Base-by-base conservation (phyloP, 2,888 invertebrate genomes). In the Netelia melanura region DNA sequence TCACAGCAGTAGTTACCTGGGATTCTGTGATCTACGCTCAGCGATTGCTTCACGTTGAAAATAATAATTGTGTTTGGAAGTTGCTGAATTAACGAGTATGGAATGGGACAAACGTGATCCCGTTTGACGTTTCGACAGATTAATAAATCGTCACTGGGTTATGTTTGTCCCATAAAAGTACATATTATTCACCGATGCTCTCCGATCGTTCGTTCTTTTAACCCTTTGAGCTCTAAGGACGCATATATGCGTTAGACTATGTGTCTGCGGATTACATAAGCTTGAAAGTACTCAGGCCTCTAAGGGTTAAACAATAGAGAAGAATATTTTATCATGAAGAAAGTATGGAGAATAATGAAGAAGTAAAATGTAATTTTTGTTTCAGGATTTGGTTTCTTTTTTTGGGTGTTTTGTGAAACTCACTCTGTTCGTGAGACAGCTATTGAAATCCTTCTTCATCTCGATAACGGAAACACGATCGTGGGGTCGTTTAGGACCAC, bases 401-500 rank as follows among this genome's bases (percentile, higher is more conserved):
- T 1, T 3, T 38, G 0, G 38, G 38, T 6, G 5, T 38, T 38
- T 38, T 38, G 6, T 0, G 6, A 38, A 38, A 89, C 95, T 94
- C 94, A 98, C 98, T 96, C 98, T 98, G 91, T 96, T 98, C 14
- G 95, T 95, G 11, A 99, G 96, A 89, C 99, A 99, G 0, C 95
- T 95, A 17, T 94, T 94, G 94, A 99, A 99, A 94, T 99, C 99
- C 11, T 95, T 94, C 93, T 98, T 98, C 98, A 99, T 98, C 62
- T 97, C 97, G 0, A 96, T 94, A 0, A 99, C 98, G 0, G 98
- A 96, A 3, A 99, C 98, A 25, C 98, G 95, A 95, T 99, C 99
- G 89, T 99, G 99, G 0, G 99, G 99, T 74, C 99, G 94, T 93
- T 99, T 99, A 0, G 99, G 99, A 0, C 99, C 99, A 83, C 98